Base-by-base conservation (phyloP, 2,797 vertebrate genomes). In the Mormyrops attenuatus region DNA sequence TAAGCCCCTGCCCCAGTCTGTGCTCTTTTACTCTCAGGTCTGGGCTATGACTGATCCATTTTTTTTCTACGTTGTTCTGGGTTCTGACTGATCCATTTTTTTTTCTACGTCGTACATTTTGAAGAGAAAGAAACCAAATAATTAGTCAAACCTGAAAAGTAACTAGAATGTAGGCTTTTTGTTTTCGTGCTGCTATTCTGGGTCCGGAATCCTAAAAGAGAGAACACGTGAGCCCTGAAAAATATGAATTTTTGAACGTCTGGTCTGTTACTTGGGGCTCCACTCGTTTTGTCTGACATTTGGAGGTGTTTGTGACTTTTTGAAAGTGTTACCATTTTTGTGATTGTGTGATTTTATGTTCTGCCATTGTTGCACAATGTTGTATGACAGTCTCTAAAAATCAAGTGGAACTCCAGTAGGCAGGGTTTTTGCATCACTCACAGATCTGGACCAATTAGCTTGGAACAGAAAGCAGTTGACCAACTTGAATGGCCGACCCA, bases 111-210 rank as follows among this genome's bases (percentile, higher is more conserved):
- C 0, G 9, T 85, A 26, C 82, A 50, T 50, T 22, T 85, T 50
- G 20, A 85, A 85, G 41, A 47, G 8, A n/a, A 88, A 47, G 57
- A 66, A 44, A 38, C 87, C 55, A 41, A 47, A 88, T 88, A 63
- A 49, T 20, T 66, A 63, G 90, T 88, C 92, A 1, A n/a, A 91
- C 90, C 73, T 90, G 89, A 90, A 91, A 80, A 80, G 66, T 44
- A 88, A 53, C 49, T 80, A 17, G 49, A 53, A 88, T 73, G 49
- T 88, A 6, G 47, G 44, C n/a, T 47, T 44, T 41, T 66, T 38
- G 41, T 60, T 11, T 60, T 20, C 66, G 26, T 66, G 87, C 88
- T 73, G 60, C 88, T 88, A 30, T 17, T 55, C n/a, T 69, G 44
- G 52, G 63, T 85, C n/a, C 82, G 8, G 82, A 85, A 85, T 26